These are phyloP conservation scores for Acleris holmiana DNA, from an alignment of 2,888 invertebrate genomes.

Conservation along the genomic window DNA sequence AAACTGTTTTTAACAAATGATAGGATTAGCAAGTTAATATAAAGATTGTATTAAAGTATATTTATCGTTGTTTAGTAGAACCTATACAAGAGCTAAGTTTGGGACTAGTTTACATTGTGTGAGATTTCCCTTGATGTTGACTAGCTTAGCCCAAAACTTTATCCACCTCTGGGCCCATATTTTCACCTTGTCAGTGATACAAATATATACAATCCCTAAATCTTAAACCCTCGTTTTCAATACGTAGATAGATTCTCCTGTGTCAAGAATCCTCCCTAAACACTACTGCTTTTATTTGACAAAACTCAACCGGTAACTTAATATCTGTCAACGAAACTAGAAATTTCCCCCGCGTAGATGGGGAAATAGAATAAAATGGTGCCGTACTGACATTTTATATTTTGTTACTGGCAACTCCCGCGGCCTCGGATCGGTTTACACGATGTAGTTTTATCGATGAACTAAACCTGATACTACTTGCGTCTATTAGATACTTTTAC, in stretches of 20 bases:
- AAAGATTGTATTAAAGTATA: no score
- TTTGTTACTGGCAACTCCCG: conserved; percentile 41
- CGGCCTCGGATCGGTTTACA: conserved; percentile 41
- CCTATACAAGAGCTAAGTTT: no score
- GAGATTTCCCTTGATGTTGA: no score
- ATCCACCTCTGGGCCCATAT: no score
- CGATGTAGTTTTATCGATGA: conserved; percentile 31
- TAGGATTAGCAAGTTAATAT: no score
- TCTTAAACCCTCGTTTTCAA: not conserved
- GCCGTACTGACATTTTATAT: conserved; percentile 55
- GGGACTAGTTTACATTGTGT: no score
- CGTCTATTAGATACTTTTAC: not conserved
- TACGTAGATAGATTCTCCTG: conserved; percentile 26
- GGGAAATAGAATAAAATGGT: conserved; percentile 67
- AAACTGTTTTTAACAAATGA: no score
- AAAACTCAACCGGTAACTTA: conserved; percentile 68
- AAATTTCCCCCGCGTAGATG: conserved; percentile 66
- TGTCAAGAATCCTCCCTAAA: conserved; percentile 41
- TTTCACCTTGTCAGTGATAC: no score
- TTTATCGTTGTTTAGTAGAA: no score
- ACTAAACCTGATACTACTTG: conserved; percentile 4
- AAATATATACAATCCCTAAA: no score
- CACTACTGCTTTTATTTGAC: conserved; percentile 64
- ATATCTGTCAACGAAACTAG: conserved; percentile 72
- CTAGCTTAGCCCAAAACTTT: no score